Percentiles rank a stretch among this genome's conserved stretches.
Evolutionary conservation across 92 coral and sea anemone species (phyloP).

Genomic region (Desmophyllum pertusum): DNA sequence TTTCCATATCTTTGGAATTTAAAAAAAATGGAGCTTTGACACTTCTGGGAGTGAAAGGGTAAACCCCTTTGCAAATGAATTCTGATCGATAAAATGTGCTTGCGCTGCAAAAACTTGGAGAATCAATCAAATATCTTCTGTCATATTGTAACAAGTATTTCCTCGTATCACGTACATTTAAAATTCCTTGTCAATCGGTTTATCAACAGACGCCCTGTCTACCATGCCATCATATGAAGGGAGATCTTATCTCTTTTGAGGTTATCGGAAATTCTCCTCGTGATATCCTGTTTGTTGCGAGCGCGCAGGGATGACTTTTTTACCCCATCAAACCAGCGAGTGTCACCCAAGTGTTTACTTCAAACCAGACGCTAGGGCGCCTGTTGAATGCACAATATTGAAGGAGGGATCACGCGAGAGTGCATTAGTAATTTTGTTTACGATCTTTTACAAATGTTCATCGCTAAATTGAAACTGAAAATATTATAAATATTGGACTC

Average conservation of each 20-base stretch:
- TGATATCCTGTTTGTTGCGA: conserved; percentile 29
- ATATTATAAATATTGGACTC: not conserved
- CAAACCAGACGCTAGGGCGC: conserved; percentile 5
- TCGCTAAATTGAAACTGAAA: not conserved
- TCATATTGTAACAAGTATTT: not conserved
- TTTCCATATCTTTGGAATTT: too few species aligned
- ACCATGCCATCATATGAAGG: not conserved
- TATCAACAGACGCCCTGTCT: not conserved
- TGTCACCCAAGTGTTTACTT: too few species aligned
- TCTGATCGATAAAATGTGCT: not conserved
- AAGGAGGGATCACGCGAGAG: not conserved
- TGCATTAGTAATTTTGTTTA: not conserved
- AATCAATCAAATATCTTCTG: not conserved
- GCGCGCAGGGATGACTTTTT: too few species aligned
- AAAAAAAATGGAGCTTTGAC: too few species aligned
- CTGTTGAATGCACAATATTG: not conserved
- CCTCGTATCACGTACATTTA: not conserved
- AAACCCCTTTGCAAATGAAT: too few species aligned
- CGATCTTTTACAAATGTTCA: not conserved
- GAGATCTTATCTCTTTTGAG: not conserved
- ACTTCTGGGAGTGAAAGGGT: not conserved
- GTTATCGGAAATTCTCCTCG: not conserved
- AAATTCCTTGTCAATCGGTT: not conserved
- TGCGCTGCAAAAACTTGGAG: not conserved
- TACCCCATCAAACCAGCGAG: not conserved